Base-by-base conservation (phyloP, 2,888 invertebrate species). In the Strigamia crassipes region DNA sequence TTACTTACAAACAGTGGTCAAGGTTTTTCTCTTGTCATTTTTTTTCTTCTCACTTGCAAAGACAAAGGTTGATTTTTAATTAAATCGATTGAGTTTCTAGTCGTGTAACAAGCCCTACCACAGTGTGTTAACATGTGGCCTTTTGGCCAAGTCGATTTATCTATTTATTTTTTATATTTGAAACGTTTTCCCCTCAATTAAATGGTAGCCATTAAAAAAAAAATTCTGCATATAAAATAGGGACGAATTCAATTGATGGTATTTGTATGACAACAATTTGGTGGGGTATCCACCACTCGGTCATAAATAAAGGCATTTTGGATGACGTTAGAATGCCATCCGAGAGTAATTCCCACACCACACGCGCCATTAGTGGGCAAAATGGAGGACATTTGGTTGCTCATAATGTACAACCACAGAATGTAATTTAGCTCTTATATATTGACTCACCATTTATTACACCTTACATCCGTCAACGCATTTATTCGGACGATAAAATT, bases 261-360 rank as follows among this genome's bases (percentile, higher is more conserved):
- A 23, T 66, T 66, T 66, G 61, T 66, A 23, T 18, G 46, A 46
- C 46, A 46, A 46, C 46, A 46, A 46, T 46, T 46, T 46, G 61
- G 21, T 66, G 61, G 61, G 61, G 18, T 23, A 66, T 66, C 21
- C 23, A 66, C 61, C 61, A 66, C 21, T 66, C 8, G 61, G 61
- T 66, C 61, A 66, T 66, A 66, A 66, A 66, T 66, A 66, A 66
- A 66, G 61, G 61, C 61, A 66, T 66, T 66, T 66, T 66, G 61
- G 18, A 66, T 66, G 61, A 66, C 21, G 61, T 18, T 66, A 46
- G 46, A 23, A 66, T 66, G 61, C 46, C 46, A 46, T 46, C 46
- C 46, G 46, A 46, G 61, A 66, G 61, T 66, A 66, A 66, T 66
- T 66, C 9, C 23, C 61, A 66, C 61, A 66, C 61, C 61, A 21